Base-by-base conservation (phyloP, 2,113 vertebrate genomes). In the Lepidothrix coronata region DNA sequence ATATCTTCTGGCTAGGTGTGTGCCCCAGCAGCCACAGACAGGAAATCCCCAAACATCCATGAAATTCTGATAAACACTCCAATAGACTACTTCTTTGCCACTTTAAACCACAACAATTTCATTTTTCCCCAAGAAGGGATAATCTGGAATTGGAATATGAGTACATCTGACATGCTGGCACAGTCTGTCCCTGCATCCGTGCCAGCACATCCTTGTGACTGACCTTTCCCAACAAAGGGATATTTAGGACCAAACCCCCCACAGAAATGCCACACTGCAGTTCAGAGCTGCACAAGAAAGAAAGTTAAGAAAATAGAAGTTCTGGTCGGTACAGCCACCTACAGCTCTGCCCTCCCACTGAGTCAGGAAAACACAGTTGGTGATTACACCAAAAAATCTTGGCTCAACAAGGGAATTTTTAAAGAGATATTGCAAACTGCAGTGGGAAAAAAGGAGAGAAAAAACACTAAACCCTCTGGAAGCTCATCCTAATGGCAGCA, bases 151-250 rank as follows among this genome's bases (percentile, higher is more conserved):
- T 28, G 18, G 1, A 76, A 19, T 16, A 35, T 0, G 16, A 80
- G 74, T 11, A 39, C 7, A 4, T 22, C 65, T 9, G 8, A 85
- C 25, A 31, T 4, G 31, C 79, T 57, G 86, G 89, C 73, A 87
- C 58, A 92, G 84, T 49, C 78, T 27, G 82, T 87, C 68, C 86
- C 59, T 27, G 4, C 58, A 21, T 30, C 9, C 6, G 68, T 87
- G 89, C 82, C 83, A 87, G 63, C 70, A 44, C 81, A 87, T 85
- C 73, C 87, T 67, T 80, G 87, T 49, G 82, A 79, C 71, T 94
- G 93, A 92, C 88, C 88, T 94, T 93, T 95, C 79, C 81, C 76
- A 91, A 79, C 58, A 83, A 93, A 89, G 88, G 8, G 71, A 61
- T 67, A 71, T 74, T 96, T 67, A 78, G 80, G 88, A 87, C 63